Evolutionary conservation across 2,113 vertebrate genomes (phyloP), one percentile per base, ranked within the genome.

Genomic region (Peucedramus taeniatus): DNA sequence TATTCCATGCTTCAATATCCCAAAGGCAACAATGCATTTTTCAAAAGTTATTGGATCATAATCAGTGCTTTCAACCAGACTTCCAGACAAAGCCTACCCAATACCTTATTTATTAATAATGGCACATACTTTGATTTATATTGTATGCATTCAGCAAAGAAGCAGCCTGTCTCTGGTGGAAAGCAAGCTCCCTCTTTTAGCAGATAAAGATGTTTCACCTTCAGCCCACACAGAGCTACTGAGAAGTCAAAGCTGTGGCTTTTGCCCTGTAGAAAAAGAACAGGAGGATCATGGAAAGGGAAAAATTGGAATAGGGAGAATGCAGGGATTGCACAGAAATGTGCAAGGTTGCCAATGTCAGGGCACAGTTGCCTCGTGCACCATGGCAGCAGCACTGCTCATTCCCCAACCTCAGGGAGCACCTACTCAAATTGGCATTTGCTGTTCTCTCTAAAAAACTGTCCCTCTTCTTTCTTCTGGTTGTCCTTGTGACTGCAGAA

Each of bases 91-190:
- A 96, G 69, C 86, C 90, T 93, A 82, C 53, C 91, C 91, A 89
- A 64, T 69, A 40, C 75, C 90, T 97, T 95, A 97, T 95, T 92
- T 97, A 96, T 97, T 96, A 96, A 95, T 97, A 96, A 95, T 61
- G 53, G 57, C 71, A 70, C 65, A 70, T 56, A n/a, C 90, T 97
- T 97, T 98, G 97, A 97, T 97, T 97, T 96, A 97, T 98, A 97
- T 97, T 97, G 96, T 92, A 97, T 96, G 95, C 91, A 94, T 87
- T 80, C 91, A 85, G 89, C 89, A 90, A 47, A 91, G 89, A 39
- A 92, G 72, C 86, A 91, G 68, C 39, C 56, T 35, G 35, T 81
- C 84, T 84, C 91, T 71, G 45, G 60, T 53, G 93, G 65, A 59
- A 70, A 89, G 79, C 33, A 75, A 82, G 78, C 49, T 94, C 75